Evolutionary conservation across 1,140 invertebrate genomes (phyloP).

Genomic region (Samia ricini): DNA sequence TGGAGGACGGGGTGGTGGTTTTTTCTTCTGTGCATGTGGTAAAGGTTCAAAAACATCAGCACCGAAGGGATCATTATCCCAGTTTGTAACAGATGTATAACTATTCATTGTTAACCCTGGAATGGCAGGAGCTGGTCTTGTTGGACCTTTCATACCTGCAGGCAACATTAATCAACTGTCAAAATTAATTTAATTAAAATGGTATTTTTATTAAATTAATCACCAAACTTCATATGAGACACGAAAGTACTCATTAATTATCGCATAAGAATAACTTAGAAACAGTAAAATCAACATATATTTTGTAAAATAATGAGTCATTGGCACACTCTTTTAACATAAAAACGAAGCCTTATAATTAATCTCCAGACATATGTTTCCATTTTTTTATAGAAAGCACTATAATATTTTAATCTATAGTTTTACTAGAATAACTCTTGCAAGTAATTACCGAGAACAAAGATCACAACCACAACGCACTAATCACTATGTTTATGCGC

Average conservation of each 20-base stretch:
- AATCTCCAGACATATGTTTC: not conserved
- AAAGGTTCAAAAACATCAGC: conserved; percentile 72
- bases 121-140: conserved; percentile 60
- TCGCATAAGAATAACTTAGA: no score
- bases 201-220: not conserved
- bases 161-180: not conserved
- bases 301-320: not conserved
- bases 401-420: not conserved
- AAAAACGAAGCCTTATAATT: not conserved
- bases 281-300: conserved; percentile 8
- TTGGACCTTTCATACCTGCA: conserved; percentile 62
- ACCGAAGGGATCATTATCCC: conserved; percentile 70
- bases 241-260: no score
- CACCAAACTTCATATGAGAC: no score
- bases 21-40: conserved; percentile 69
- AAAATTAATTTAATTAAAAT: not conserved
- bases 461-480: conserved; percentile 16
- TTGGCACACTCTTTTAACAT: not conserved
- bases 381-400: not conserved
- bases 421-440: not conserved
- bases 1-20: conserved; percentile 76
- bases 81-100: conserved; percentile 67
- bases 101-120: conserved; percentile 48
- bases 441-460: conserved; percentile 13
- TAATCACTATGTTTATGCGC: conserved; percentile 2